Evolutionary conservation across 92 coral and sea anemone species (phyloP).

Genomic region (Galaxea fascicularis): DNA sequence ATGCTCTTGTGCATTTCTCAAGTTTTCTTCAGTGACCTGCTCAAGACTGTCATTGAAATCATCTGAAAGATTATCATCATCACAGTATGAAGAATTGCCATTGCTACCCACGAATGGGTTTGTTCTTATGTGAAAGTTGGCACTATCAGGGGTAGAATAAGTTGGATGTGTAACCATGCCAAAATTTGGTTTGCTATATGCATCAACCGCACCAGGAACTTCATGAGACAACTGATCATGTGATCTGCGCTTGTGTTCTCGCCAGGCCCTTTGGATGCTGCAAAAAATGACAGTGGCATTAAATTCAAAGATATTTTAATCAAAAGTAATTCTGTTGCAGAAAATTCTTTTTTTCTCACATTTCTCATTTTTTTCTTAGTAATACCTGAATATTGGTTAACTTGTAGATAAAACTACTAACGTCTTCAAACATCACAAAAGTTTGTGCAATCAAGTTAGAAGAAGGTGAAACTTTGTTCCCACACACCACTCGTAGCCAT

Average conservation of each 20-base stretch:
- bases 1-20: constrained; percentile 25
- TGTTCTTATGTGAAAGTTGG: constrained; percentile 71
- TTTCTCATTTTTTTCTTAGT: neutral
- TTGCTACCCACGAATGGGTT: constrained; percentile 74
- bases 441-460: no score
- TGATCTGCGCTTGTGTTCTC: constrained; percentile 72
- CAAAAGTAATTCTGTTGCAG: no score
- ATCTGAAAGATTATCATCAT: constrained; percentile 65
- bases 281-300: neutral
- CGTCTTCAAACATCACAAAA: no score
- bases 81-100: constrained; percentile 49
- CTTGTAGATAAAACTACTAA: no score
- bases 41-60: constrained; percentile 91
- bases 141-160: constrained; percentile 19
- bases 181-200: constrained; percentile 52
- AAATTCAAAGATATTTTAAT: no score
- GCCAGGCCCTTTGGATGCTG: constrained; percentile 98
- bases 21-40: constrained; percentile 71
- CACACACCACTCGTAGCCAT: no score
- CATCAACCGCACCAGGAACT: neutral
- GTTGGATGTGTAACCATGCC: neutral
- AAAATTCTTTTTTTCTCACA: no score
- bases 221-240: constrained; percentile 27
- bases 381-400: neutral
- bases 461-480: no score